These are phyloP conservation scores for Frieseomelitta varia DNA, from an alignment of 1,140 invertebrate species.

Conservation along the genomic window DNA sequence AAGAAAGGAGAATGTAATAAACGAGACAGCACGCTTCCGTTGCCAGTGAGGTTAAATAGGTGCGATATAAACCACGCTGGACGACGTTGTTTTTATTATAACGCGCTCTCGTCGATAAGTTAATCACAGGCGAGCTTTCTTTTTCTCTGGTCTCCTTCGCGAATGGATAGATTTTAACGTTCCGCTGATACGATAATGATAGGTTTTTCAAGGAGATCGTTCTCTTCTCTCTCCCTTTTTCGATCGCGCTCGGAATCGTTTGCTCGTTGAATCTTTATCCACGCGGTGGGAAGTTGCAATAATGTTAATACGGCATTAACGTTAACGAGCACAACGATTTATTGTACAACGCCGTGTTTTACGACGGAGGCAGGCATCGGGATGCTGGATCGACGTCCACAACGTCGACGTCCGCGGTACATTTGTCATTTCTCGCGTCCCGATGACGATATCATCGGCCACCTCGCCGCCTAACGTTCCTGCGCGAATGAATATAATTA, in stretches of 20 bases:
- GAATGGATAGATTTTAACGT: background rate
- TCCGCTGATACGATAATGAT: conserved; percentile 12
- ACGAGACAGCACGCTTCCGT: background rate
- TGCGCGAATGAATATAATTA: conserved; percentile 32
- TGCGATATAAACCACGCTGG: background rate
- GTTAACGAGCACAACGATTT: conserved; percentile 40
- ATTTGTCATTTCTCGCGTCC: conserved; percentile 29
- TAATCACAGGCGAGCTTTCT: background rate
- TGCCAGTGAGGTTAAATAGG: no score
- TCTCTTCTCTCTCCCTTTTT: background rate
- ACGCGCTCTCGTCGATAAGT: background rate
- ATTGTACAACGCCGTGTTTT: conserved; percentile 2
- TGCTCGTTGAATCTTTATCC: background rate
- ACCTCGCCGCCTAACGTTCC: background rate
- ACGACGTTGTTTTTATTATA: background rate
- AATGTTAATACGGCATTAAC: conserved; percentile 43
- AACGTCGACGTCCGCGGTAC: conserved; percentile 21
- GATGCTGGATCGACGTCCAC: conserved; percentile 3
- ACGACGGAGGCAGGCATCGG: conserved; percentile 9
- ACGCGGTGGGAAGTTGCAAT: conserved; percentile 20
- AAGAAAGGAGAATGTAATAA: background rate
- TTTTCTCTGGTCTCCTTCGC: background rate
- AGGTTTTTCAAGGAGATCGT: background rate
- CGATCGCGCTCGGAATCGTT: background rate
- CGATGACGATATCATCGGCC: conserved; percentile 27